Base-by-base conservation (phyloP, 2,888 invertebrate genomes). In the Cataglyphis albicans region DNA sequence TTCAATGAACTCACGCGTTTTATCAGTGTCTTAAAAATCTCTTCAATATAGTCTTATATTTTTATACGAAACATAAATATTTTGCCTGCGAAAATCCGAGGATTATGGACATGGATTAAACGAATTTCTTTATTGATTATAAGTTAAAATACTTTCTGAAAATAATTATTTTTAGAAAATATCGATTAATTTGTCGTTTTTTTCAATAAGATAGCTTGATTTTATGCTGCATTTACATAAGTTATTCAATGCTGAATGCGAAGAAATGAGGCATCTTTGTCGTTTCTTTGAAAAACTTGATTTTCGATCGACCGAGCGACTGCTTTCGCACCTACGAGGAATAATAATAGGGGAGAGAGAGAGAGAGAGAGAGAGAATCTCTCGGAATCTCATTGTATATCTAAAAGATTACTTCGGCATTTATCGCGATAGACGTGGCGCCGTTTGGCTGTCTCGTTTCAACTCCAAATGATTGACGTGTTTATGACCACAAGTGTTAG, bases 381-480 rank as follows among this genome's bases (percentile, higher is more conserved):
- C 55, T 72, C 1, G 25, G n/a, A 44, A 63, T 63, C 15, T 68
- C 52, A 18, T 3, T 41, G 55, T 48, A 18, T 78, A 41, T 80
- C 38, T 65, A n/a, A n/a, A n/a, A 76, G 41, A 76, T 67, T 55
- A 41, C 38, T 76, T 67, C 55, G 29, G 65, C 38, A 55, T 67
- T 32, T 57, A 76, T 76, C 68, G 15, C 41, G 25, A 57, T 38
- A 76, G 65, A 65, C 52, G 25, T 63, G 68, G 81, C 76, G 72
- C 64, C 61, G 35, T 82, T 84, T 38, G 67, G 73, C 70, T 74
- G 75, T 83, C 83, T 84, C 64, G 59, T 67, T 52, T 83, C 55
- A 68, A 67, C 65, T 84, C 83, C 74, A 68, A 68, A 86, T 90
- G 91, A 92, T 89, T 91, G 92, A 92, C 90, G 81, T 91, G 90